A percentile compares a stretch with the other conserved stretches of the same genome.
Evolutionary conservation across 2,888 invertebrate genomes (phyloP).

Genomic region (Trissolcus brochymenae): DNA sequence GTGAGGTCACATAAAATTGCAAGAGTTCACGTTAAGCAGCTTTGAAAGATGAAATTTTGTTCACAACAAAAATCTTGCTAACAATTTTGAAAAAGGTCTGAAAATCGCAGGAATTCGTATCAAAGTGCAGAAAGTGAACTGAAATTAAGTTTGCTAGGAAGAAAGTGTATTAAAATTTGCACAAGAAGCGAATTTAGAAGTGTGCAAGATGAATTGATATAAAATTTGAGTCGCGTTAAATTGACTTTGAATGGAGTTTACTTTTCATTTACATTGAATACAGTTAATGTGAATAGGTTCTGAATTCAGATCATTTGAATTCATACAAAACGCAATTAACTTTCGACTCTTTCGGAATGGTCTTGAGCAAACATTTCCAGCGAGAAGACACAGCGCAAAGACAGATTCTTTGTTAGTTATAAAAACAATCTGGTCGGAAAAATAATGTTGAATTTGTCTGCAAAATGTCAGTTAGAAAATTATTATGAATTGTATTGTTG

Average conservation of each 20-base stretch:
- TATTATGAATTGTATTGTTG: too few relatives aligned
- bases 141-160: slow-evolving; percentile 33
- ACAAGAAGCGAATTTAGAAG: slow-evolving; percentile 28
- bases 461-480: too few relatives aligned
- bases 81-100: slow-evolving; percentile 7
- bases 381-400: slow-evolving; percentile 13
- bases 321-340: slow-evolving; percentile 47
- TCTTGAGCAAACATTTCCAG: slow-evolving; percentile 37
- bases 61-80: slow-evolving; percentile 1
- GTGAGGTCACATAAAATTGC: slow-evolving; percentile 15
- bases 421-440: slow-evolving; percentile 15
- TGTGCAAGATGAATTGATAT: slow-evolving; percentile 40
- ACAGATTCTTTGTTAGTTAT: neutral
- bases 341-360: slow-evolving; percentile 27
- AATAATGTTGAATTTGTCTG: neutral
- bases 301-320: slow-evolving; percentile 43
- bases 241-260: slow-evolving; percentile 36
- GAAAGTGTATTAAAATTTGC: slow-evolving; percentile 35
- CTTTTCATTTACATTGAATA: slow-evolving; percentile 43
- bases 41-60: neutral
- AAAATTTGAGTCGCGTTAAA: slow-evolving; percentile 47
- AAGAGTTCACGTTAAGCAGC: too few relatives aligned
- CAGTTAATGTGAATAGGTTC: slow-evolving; percentile 36
- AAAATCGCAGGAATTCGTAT: slow-evolving; percentile 7
- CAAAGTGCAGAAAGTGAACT: slow-evolving; percentile 26